A percentile compares a stretch with the other conserved stretches of the same genome.
Conservation (phyloP, 2,888 invertebrate genomes). For the Harpagoxenus sublaevis region DNA sequence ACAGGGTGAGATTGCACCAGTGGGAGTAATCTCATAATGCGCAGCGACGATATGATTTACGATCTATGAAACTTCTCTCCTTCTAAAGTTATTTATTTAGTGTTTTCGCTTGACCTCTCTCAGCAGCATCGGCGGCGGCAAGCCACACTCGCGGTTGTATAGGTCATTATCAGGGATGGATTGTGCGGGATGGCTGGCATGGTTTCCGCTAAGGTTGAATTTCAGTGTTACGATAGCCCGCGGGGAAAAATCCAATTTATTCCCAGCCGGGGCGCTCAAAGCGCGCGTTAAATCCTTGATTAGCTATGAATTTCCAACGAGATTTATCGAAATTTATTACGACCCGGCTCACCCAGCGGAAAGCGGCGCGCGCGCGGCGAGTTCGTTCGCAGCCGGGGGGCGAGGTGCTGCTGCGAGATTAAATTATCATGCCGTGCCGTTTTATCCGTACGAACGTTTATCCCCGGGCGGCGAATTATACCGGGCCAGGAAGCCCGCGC, state of each 20-base stretch:
- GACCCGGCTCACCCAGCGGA: conserved; percentile 18
- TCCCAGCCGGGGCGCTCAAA: conserved; percentile 50
- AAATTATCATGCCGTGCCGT: conserved; percentile 35
- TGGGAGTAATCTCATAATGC: background rate
- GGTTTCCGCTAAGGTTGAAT: conserved; percentile 12
- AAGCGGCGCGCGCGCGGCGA: conserved; percentile 25
- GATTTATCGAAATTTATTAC: conserved; percentile 54
- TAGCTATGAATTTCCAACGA: conserved; percentile 51
- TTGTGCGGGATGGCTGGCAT: background rate
- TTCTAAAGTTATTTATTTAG: background rate
- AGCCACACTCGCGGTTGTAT: background rate
- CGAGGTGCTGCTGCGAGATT: conserved; percentile 11
- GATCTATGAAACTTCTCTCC: background rate
- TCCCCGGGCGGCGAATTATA: conserved; percentile 14
- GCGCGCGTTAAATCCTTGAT: conserved; percentile 50
- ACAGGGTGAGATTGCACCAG: background rate
- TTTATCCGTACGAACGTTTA: conserved; percentile 38
- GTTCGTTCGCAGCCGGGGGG: conserved; percentile 22
- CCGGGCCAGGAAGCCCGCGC: background rate
- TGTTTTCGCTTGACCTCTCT: conserved; percentile 23
- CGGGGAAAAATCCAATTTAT: conserved; percentile 50
- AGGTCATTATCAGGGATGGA: conserved; percentile 8
- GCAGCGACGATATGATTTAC: background rate
- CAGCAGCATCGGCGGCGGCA: background rate
- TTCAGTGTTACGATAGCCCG: conserved; percentile 8